Conservation (phyloP, 2,113 vertebrate species). For the Tenrec ecaudatus region DNA sequence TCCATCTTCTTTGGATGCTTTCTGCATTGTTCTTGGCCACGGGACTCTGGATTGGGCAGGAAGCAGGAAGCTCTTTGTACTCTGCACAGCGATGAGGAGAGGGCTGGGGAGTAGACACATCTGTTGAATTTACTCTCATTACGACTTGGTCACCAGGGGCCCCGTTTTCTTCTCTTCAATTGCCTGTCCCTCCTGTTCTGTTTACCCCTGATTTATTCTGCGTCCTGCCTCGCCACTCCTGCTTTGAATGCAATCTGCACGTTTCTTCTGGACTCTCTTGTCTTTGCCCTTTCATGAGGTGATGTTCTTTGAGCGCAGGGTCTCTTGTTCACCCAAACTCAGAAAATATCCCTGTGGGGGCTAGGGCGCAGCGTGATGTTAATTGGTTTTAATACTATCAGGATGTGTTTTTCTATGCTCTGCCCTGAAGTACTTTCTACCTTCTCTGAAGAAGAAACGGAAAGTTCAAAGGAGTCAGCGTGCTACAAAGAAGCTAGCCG, state of each 20-base stretch:
- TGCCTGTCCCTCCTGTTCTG: constrained; percentile 5
- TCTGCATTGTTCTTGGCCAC: background rate
- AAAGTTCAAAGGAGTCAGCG: constrained; percentile 17
- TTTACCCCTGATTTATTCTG: background rate
- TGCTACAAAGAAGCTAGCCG: background rate
- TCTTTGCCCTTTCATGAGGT: constrained; percentile 16
- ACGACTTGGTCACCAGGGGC: background rate
- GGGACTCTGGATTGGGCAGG: background rate
- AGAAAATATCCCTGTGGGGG: background rate
- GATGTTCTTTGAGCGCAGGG: background rate
- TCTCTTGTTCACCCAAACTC: background rate
- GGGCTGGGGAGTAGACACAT: background rate
- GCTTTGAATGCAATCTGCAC: background rate
- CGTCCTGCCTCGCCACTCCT: background rate
- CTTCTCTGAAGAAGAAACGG: constrained; percentile 38
- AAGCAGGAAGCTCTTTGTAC: background rate
- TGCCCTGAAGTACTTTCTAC: constrained; percentile 22
- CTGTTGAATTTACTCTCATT: background rate
- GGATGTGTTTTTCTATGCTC: constrained; percentile 21
- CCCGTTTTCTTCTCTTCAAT: constrained; percentile 4
- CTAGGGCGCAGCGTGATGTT: background rate
- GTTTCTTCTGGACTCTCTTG: background rate
- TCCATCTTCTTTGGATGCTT: background rate
- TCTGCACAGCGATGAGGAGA: background rate
- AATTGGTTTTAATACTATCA: background rate